Evolutionary conservation across 1,140 invertebrate genomes (phyloP).

Genomic region (Rhyacophila brunnea): DNA sequence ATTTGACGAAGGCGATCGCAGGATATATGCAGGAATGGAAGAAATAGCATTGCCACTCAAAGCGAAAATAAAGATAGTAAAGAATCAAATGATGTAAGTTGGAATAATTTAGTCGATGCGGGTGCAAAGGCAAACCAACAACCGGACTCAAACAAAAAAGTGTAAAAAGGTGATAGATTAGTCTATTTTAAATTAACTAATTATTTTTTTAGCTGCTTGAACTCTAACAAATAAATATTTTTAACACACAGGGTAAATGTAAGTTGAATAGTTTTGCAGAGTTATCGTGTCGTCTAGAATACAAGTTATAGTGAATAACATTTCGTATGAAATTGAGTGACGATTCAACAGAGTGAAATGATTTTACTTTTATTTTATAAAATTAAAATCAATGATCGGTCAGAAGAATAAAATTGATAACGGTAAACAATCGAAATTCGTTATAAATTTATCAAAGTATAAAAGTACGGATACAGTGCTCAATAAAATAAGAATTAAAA

Average conservation of each 20-base stretch:
- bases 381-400: neutral
- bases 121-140: slow-evolving; percentile 8
- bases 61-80: slow-evolving; percentile 29
- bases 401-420: slow-evolving; percentile 1
- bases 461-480: slow-evolving; percentile 19
- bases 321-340: neutral
- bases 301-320: too few species aligned
- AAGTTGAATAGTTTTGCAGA: too few species aligned
- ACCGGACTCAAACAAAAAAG: slow-evolving; percentile 17
- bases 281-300: too few species aligned
- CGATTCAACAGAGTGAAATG: too few species aligned
- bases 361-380: too few species aligned
- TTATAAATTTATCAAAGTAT: neutral
- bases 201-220: too few species aligned
- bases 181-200: too few species aligned
- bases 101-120: slow-evolving; percentile 17
- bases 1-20: slow-evolving; percentile 62
- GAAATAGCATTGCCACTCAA: slow-evolving; percentile 7
- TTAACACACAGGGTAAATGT: slow-evolving; percentile 14
- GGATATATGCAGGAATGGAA: slow-evolving; percentile 39
- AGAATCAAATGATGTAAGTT: slow-evolving; percentile 22
- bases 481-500: slow-evolving; percentile 16
- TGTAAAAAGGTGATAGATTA: slow-evolving; percentile 3
- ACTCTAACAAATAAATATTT: neutral
- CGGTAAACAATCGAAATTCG: neutral